Percentiles rank a stretch among this genome's conserved stretches.
phyloP scores from a whole-genome alignment of 2,888 invertebrate species.

The Erannis defoliaria region DNA sequence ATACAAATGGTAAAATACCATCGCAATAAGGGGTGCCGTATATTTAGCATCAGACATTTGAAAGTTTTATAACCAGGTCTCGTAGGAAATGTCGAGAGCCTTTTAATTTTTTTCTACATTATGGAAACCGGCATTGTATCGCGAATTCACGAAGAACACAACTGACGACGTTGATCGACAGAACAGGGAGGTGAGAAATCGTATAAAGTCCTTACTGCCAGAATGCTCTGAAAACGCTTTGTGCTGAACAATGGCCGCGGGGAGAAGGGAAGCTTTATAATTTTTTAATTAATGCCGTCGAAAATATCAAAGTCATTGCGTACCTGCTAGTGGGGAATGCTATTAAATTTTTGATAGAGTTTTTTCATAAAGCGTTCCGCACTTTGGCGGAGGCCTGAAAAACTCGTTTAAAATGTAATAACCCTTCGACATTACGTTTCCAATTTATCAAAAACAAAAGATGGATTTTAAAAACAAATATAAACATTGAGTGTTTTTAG shows the following conservation, averaged over 20 bases:
- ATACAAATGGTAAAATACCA: no score
- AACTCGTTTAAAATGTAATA: slow-evolving; percentile 33
- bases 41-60: no score
- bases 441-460: slow-evolving; percentile 14
- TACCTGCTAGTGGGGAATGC: slow-evolving; percentile 73
- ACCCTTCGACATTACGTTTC: slow-evolving; percentile 35
- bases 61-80: no score
- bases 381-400: slow-evolving; percentile 51
- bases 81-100: no score
- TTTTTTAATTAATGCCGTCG: slow-evolving; percentile 85
- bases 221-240: slow-evolving; percentile 30
- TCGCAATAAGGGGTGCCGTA: no score
- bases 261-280: slow-evolving; percentile 81
- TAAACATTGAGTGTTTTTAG: no score
- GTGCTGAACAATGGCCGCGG: slow-evolving; percentile 50
- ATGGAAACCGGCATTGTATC: no score
- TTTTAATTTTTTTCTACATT: no score
- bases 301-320: slow-evolving; percentile 86
- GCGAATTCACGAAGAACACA: no score
- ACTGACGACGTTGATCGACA: no score
- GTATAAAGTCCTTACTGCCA: slow-evolving; percentile 14
- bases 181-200: no score
- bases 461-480: not conserved
- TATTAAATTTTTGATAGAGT: slow-evolving; percentile 73
- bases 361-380: slow-evolving; percentile 72